A percentile compares a stretch with the other conserved stretches of the same genome.
phyloP scores from a whole-genome alignment of 2,888 invertebrate species.

The Temnothorax unifasciatus region DNA sequence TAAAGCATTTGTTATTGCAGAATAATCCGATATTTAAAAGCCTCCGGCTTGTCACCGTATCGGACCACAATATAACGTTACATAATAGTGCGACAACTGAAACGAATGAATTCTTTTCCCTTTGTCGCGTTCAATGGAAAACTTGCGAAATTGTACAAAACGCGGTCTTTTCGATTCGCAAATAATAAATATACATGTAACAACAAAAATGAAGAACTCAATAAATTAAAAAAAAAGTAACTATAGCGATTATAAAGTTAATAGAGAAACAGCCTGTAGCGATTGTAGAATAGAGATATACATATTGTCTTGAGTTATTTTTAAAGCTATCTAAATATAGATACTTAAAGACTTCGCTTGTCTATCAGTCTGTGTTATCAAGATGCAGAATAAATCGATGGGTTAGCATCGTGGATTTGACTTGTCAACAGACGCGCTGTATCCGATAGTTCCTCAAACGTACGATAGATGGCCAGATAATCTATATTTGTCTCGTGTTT shows the following conservation, averaged over 20 bases:
- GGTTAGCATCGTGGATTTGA: background rate
- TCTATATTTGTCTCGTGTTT: constrained; percentile 61
- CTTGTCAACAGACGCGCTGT: background rate
- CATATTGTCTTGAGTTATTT: background rate
- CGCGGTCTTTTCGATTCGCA: background rate
- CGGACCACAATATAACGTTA: background rate
- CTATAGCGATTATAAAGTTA: background rate
- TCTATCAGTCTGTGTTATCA: background rate
- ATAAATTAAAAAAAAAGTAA: too few relatives aligned
- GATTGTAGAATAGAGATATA: background rate
- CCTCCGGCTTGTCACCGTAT: background rate
- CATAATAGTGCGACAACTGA: background rate
- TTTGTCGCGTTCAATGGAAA: background rate
- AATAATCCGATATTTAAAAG: constrained; percentile 8
- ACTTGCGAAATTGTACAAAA: background rate
- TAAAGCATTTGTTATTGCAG: background rate
- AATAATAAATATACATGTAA: background rate
- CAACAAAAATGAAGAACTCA: background rate
- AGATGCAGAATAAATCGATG: background rate
- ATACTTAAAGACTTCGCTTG: background rate
- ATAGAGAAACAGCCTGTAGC: background rate
- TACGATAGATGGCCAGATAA: constrained; percentile 61
- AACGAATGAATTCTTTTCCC: background rate
- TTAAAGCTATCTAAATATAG: background rate
- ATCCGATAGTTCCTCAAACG: constrained; percentile 46